Evolutionary conservation across 2,113 vertebrate species (phyloP).

Genomic region (Blennius ocellaris): DNA sequence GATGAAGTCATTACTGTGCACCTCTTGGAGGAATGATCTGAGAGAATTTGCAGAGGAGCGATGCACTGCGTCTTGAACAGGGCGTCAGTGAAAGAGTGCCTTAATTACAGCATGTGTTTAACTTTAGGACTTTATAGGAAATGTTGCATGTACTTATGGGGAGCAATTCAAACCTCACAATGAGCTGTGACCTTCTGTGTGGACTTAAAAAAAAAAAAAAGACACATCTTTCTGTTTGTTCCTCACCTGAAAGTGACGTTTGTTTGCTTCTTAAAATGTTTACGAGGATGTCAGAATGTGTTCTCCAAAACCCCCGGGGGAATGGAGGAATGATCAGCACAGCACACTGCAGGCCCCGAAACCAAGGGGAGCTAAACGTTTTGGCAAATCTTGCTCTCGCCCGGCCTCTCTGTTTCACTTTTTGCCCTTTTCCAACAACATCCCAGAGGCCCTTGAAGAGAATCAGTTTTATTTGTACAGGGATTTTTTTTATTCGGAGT

Average conservation of each 20-base stretch:
- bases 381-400: constrained; percentile 55
- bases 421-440: constrained; percentile 14
- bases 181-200: neutral
- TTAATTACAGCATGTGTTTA: constrained; percentile 10
- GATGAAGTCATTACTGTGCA: constrained; percentile 45
- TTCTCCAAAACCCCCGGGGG: constrained; percentile 49
- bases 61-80: constrained; percentile 12
- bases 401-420: constrained; percentile 9
- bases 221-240: constrained; percentile 50
- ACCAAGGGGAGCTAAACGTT: constrained; percentile 53
- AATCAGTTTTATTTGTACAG: constrained; percentile 51
- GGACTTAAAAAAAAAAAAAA: constrained; percentile 2
- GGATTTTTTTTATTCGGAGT: constrained; percentile 49
- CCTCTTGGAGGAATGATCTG: constrained; percentile 6
- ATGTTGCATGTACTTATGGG: neutral
- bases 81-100: constrained; percentile 22
- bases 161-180: constrained; percentile 2
- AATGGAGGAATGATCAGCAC: constrained; percentile 59
- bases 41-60: constrained; percentile 43
- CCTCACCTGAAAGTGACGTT: constrained; percentile 46
- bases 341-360: constrained; percentile 44
- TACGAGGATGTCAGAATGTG: constrained; percentile 74
- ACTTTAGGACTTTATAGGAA: constrained; percentile 7
- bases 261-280: constrained; percentile 72
- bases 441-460: constrained; percentile 19